Evolutionary conservation across 2,888 invertebrate species (phyloP), one percentile per base, ranked within the genome.

Genomic region (Camponotus fellah): DNA sequence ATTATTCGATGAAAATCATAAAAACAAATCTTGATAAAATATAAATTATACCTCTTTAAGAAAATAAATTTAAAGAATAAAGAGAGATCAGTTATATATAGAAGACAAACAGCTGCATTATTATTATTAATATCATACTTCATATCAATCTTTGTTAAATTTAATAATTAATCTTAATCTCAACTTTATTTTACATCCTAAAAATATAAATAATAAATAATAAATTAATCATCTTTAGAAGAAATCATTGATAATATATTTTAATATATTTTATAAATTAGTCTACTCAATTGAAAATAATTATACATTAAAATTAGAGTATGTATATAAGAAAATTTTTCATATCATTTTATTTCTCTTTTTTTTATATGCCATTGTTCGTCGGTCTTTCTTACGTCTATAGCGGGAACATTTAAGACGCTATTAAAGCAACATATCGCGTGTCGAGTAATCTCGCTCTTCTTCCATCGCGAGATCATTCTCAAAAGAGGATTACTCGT

Each of bases 341-440:
- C 5, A 5, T 58, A 21, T 26, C 21, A 32, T 60, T 37, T 12
- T 9, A 26, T n/a, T 34, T 10, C 43, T 34, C 14, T 26, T 6
- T 62, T 4, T 43, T 56, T 26, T 32, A 9, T 14, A 46, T 49
- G 21, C 32, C 1, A 14, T 65, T 21, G 0, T 43, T 0, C 10
- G 26, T n/a, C 58, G 21, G 49, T 40, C 2, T 10, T 53, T 65
- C 62, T 74, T 62, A 62, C n/a, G 21, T 46, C 14, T 46, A 49
- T n/a, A 34, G 49, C 65, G 76, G 64, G 82, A 82, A 82, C 64
- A 34, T 72, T 60, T 14, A 56, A n/a, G 26, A 21, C 58, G 66
- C 80, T 74, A 86, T 88, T 81, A 87, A 77, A 69, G 26, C 58
- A 43, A 62, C 77, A 60, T 82, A 83, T 87, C 81, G 83, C 85